phyloP scores from a whole-genome alignment of 2,113 vertebrate species.

The Sylvietta virens region DNA sequence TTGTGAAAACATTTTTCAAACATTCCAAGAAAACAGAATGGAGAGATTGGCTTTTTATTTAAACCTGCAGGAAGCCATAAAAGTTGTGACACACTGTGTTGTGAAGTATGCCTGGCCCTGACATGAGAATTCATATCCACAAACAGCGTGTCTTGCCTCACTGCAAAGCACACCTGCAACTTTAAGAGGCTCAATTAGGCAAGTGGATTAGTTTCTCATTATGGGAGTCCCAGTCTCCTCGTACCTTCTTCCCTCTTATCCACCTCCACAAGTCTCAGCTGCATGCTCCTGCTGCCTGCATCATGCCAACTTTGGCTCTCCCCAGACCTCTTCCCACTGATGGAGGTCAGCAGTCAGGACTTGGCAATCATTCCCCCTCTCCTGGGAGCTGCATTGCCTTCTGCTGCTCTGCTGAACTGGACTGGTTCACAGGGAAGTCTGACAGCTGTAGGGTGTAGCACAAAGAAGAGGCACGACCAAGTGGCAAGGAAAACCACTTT shows the following conservation, averaged over 20 bases:
- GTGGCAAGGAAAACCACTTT: not conserved
- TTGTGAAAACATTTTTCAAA: not conserved
- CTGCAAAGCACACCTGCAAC: not conserved
- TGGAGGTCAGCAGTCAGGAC: not conserved
- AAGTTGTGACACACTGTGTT: not conserved
- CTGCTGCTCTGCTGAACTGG: not conserved
- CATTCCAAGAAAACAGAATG: not conserved
- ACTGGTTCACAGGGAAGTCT: not conserved
- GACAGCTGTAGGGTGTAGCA: not conserved
- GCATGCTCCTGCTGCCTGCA: not conserved
- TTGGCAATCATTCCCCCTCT: not conserved
- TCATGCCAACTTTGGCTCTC: not conserved
- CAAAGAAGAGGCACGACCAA: not conserved
- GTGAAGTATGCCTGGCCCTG: not conserved
- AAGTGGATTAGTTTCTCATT: not conserved
- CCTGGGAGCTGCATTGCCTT: not conserved
- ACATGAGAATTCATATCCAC: not conserved
- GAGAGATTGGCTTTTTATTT: not conserved
- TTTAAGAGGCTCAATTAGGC: not conserved
- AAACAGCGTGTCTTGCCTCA: not conserved
- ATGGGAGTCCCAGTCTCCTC: not conserved
- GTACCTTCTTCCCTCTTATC: not conserved
- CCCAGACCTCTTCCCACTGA: not conserved
- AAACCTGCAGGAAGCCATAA: not conserved
- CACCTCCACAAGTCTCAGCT: not conserved